Evolutionary conservation across 2,797 vertebrate genomes (phyloP).

Genomic region (Acipenser oxyrinchus): DNA sequence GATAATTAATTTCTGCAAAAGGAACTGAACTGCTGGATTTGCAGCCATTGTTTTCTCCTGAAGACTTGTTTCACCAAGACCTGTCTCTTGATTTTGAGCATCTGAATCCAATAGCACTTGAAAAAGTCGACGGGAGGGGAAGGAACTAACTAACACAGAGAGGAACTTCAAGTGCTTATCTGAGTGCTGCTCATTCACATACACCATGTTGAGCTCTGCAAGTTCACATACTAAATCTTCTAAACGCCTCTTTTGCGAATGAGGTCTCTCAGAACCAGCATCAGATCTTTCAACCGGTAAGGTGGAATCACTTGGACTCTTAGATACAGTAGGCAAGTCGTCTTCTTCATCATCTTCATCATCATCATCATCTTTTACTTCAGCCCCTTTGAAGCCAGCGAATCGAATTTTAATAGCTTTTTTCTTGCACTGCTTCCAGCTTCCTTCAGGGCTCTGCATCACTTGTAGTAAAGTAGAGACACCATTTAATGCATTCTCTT

Average conservation of each 20-base stretch:
- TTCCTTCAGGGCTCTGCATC: conserved; percentile 64
- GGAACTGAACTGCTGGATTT: conserved; percentile 74
- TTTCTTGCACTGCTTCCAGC: conserved; percentile 49
- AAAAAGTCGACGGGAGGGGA: conserved; percentile 76
- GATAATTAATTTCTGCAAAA: conserved; percentile 65
- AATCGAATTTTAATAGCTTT: conserved; percentile 75
- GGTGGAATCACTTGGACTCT: no score
- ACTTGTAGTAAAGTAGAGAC: conserved; percentile 73
- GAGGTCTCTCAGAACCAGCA: conserved; percentile 15
- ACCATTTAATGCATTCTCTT: conserved; percentile 62
- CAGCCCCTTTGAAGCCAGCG: conserved; percentile 47
- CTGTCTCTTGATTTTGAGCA: conserved; percentile 10
- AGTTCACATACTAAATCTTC: conserved; percentile 81
- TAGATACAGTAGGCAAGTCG: conserved; percentile 15
- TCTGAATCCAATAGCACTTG: conserved; percentile 62
- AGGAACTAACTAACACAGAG: conserved; percentile 71
- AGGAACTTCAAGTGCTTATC: conserved; percentile 85
- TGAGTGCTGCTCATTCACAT: conserved; percentile 73
- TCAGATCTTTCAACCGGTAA: no score
- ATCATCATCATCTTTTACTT: conserved; percentile 36
- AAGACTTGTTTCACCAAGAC: not conserved
- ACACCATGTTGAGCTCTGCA: conserved; percentile 75
- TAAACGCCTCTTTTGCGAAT: conserved; percentile 62
- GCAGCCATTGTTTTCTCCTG: conserved; percentile 20
- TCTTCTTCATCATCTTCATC: conserved; percentile 28